Percentiles rank a stretch among this genome's conserved stretches.
These are phyloP conservation scores for Phallusia fumigata DNA, from an alignment of 23 tunicate species.

Conservation along the genomic window DNA sequence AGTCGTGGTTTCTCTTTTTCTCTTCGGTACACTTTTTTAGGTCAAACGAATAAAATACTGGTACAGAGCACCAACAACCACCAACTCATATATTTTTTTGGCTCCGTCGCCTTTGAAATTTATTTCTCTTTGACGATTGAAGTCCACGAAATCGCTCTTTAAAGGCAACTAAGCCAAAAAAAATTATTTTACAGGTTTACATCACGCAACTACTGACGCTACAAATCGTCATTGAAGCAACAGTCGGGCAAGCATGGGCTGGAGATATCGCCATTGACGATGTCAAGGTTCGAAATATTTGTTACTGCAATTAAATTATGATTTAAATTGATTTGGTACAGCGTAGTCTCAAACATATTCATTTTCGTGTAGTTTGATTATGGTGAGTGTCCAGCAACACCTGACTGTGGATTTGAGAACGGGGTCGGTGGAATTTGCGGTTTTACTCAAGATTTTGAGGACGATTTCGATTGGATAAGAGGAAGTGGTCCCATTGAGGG, in stretches of 20 bases:
- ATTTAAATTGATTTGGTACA: neutral
- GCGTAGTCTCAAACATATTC: neutral
- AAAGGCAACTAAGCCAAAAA: neutral
- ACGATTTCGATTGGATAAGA: conserved; percentile 69
- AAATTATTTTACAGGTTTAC: conserved; percentile 41
- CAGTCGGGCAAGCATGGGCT: conserved; percentile 79
- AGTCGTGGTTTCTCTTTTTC: too few species aligned
- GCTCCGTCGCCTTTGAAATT: too few species aligned
- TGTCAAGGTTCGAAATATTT: conserved; percentile 38
- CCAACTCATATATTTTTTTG: too few species aligned
- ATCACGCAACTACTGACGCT: conserved; percentile 52
- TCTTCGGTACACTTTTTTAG: too few species aligned
- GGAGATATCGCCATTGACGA: conserved; percentile 99
- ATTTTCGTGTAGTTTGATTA: conserved; percentile 41
- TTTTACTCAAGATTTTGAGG: conserved; percentile 62
- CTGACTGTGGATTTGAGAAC: conserved; percentile 90
- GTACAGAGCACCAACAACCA: too few species aligned
- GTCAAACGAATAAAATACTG: too few species aligned
- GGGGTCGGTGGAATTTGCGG: conserved; percentile 74
- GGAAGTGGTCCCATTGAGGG: conserved; percentile 64
- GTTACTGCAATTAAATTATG: neutral
- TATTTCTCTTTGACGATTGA: too few species aligned
- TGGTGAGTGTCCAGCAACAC: conserved; percentile 77
- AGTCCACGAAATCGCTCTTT: too few species aligned
- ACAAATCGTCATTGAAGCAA: conserved; percentile 91